phyloP scores from a whole-genome alignment of 2,888 invertebrate species.

The Yponomeuta cagnagella region DNA sequence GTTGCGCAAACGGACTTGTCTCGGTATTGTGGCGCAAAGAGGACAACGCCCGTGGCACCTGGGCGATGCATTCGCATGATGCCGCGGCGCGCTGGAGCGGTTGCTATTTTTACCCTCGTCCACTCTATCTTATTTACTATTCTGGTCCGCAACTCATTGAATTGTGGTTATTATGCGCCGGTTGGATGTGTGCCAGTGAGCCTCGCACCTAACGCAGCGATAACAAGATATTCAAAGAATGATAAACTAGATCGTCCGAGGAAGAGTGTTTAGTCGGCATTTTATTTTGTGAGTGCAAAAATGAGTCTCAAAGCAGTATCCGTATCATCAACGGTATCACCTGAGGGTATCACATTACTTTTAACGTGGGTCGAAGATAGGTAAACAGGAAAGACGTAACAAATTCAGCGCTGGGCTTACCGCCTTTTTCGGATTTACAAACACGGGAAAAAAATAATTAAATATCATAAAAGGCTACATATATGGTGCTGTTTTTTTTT shows the following conservation, averaged over 20 bases:
- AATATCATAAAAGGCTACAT: too few relatives aligned
- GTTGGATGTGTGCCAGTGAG: conserved; percentile 69
- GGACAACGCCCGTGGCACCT: conserved; percentile 65
- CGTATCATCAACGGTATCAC: too few relatives aligned
- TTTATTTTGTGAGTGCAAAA: conserved; percentile 26
- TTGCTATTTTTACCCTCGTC: conserved; percentile 69
- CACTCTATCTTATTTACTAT: conserved; percentile 75
- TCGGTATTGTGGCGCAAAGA: neutral
- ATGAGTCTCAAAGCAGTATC: neutral
- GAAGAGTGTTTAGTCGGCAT: conserved; percentile 39
- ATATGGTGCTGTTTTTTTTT: too few relatives aligned
- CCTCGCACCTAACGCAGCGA: conserved; percentile 61
- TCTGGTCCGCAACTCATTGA: conserved; percentile 75
- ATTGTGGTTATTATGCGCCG: conserved; percentile 76
- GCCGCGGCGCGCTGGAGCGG: conserved; percentile 62
- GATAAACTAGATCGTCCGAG: conserved; percentile 48
- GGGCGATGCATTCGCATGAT: conserved; percentile 62
- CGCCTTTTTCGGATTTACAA: too few relatives aligned
- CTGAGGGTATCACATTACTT: too few relatives aligned
- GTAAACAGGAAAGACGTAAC: neutral
- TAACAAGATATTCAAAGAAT: conserved; percentile 69
- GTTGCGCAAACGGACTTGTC: conserved; percentile 4
- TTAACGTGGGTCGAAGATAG: neutral
- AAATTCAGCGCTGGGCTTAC: neutral
- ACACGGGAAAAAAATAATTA: too few relatives aligned